Base-by-base conservation (phyloP, 1,140 invertebrate genomes). In the Danaus melanippus region DNA sequence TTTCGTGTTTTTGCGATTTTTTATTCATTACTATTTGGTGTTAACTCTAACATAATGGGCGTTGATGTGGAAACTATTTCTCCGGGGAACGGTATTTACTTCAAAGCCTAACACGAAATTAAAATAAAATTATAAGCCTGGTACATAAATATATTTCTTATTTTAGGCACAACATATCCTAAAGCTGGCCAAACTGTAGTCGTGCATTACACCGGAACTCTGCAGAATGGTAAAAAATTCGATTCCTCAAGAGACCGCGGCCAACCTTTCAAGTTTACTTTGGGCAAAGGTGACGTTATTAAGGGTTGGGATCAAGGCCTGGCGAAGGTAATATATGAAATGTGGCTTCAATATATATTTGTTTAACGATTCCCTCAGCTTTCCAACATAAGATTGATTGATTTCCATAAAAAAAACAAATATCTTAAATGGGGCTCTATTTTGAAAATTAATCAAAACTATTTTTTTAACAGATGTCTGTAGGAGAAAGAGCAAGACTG, bases 221-320 rank as follows among this genome's bases (percentile, higher is more conserved):
- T 97, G 64, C 76, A 89, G 64, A 92, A 96, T 89, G 96, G 96
- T 11, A 92, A 89, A 61, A 96, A 96, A 85, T 97, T 98, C 70
- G 97, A 98, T 79, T 97, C 95, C 0, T 98, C 96, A 9, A 92
- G 96, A 66, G 96, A 97, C 80, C 93, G 96, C 66, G 95, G 95
- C 43, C 90, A 92, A 63, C 97, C 97, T 7, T 98, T 98, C 85
- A 97, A 96, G 82, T 98, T 98, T 85, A 93, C 91, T 71, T 92
- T 98, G 71, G 97, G 97, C 44, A 93, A 93, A 79, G 96, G 96
- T 53, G 96, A 98, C 88, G 96, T 98, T 8, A 98, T 98, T 78
- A 94, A 94, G 82, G 97, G 97, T 21, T 98, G 97, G 97, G 97
- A 98, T 76, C 92, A 96, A 88, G 97, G 97, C 60, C 93, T 98